Conservation (phyloP, 2,888 invertebrate genomes). For the Dynastes grantii region DNA sequence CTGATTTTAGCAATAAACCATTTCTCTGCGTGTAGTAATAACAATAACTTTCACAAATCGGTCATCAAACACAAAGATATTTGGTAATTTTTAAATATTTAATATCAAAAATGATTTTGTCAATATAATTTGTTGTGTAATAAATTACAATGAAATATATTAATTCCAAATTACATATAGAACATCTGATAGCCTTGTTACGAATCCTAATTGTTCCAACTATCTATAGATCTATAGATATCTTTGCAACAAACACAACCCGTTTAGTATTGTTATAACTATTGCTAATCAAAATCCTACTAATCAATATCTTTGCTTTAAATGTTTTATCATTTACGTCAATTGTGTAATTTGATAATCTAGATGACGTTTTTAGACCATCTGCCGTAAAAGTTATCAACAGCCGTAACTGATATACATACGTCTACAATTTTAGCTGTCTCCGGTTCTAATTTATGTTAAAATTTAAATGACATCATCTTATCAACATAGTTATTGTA, state of each 20-base stretch:
- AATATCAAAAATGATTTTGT: background rate
- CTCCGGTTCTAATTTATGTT: no score
- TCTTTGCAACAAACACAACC: background rate
- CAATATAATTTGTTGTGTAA: background rate
- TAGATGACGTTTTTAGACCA: slow-evolving; percentile 37
- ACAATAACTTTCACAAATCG: no score
- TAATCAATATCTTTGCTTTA: slow-evolving; percentile 43
- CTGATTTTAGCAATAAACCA: no score
- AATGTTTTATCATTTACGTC: slow-evolving; percentile 42
- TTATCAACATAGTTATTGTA: no score
- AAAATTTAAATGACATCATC: no score
- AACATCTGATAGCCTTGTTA: background rate
- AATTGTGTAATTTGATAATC: slow-evolving; percentile 45
- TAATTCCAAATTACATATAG: slow-evolving; percentile 1
- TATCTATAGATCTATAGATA: background rate
- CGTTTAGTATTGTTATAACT: background rate
- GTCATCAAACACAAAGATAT: no score
- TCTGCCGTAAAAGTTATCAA: slow-evolving; percentile 35
- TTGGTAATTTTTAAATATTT: no score
- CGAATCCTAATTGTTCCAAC: background rate
- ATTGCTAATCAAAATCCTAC: slow-evolving; percentile 10
- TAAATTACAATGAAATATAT: slow-evolving; percentile 1
- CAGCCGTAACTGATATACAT: background rate
- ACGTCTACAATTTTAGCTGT: background rate
- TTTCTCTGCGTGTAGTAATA: no score